Percentiles rank a stretch among this genome's conserved stretches.
Evolutionary conservation across 2,797 vertebrate species (phyloP).

Genomic region (Urocyon cinereoargenteus): DNA sequence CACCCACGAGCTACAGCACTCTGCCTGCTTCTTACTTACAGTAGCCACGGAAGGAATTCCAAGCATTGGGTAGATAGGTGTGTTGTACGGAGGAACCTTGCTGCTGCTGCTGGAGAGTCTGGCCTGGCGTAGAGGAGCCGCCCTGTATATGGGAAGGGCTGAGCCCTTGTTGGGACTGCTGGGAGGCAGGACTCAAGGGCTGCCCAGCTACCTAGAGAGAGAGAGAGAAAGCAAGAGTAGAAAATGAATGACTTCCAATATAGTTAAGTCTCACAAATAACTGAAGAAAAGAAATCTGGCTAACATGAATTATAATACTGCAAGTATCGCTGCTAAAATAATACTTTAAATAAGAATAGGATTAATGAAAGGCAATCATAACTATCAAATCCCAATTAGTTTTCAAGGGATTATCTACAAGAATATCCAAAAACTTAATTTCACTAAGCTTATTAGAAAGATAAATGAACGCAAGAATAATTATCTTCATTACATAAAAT

Average conservation of each 20-base stretch:
- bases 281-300: neutral
- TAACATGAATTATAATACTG: neutral
- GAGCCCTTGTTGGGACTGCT: constrained; percentile 93
- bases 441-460: constrained; percentile 34
- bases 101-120: constrained; percentile 91
- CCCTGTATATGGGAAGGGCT: constrained; percentile 93
- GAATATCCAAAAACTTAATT: constrained; percentile 17
- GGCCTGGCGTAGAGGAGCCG: constrained; percentile 89
- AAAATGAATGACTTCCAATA: neutral
- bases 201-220: constrained; percentile 91
- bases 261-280: neutral
- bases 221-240: neutral
- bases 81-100: constrained; percentile 94
- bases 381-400: constrained; percentile 13
- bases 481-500: neutral
- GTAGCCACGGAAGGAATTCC: constrained; percentile 96
- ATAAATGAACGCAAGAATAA: constrained; percentile 39
- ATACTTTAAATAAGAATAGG: neutral
- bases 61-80: constrained; percentile 94
- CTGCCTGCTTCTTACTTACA: constrained; percentile 88
- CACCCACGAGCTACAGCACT: fast-evolving
- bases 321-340: neutral
- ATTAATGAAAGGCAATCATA: constrained; percentile 47
- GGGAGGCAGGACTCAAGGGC: constrained; percentile 95
- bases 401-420: constrained; percentile 29